These are phyloP conservation scores for Drosophila mimetica DNA, from an alignment of 2,888 invertebrate species.

Conservation along the genomic window DNA sequence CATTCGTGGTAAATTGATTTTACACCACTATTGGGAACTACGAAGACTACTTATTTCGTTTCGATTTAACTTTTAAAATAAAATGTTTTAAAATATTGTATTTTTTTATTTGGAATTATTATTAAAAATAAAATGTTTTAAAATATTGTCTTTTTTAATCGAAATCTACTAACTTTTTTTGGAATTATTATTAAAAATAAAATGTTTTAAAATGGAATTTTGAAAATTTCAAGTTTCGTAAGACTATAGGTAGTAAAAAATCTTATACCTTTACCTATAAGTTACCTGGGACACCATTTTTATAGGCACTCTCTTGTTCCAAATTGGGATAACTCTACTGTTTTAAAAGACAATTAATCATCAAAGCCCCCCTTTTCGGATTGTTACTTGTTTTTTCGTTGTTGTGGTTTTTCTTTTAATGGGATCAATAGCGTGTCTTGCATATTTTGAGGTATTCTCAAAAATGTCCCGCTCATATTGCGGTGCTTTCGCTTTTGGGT, in stretches of 20 bases:
- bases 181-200: too few relatives aligned
- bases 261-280: too few relatives aligned
- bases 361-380: slow-evolving; percentile 7
- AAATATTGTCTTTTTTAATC: too few relatives aligned
- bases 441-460: slow-evolving; percentile 33
- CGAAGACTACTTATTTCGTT: too few relatives aligned
- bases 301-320: background rate
- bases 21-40: background rate
- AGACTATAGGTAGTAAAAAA: too few relatives aligned
- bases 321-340: background rate
- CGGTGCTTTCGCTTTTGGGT: slow-evolving; percentile 43
- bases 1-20: background rate
- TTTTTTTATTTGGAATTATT: too few relatives aligned
- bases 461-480: slow-evolving; percentile 37
- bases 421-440: slow-evolving; percentile 28
- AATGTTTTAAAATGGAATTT: too few relatives aligned
- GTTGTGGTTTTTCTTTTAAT: slow-evolving; percentile 12
- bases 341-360: slow-evolving; percentile 5
- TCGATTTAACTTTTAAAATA: too few relatives aligned
- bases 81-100: too few relatives aligned
- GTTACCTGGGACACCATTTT: background rate
- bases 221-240: too few relatives aligned
- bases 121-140: too few relatives aligned
- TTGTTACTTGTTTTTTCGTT: slow-evolving; percentile 1
- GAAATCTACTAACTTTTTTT: too few relatives aligned